These are phyloP conservation scores for Germaria angustata DNA, from an alignment of 2,888 invertebrate species.

Conservation along the genomic window DNA sequence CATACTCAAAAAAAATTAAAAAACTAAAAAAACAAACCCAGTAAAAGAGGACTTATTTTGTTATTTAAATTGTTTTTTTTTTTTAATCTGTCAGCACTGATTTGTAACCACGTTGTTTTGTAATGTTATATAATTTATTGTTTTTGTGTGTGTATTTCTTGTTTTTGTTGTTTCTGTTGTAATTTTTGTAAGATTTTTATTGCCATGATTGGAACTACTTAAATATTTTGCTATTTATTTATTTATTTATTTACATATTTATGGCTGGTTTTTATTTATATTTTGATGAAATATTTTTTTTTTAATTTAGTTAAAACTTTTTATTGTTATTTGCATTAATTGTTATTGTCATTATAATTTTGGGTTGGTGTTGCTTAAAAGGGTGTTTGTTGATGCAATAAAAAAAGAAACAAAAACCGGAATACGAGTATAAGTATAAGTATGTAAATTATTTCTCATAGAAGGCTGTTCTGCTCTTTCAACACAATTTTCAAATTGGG, in stretches of 20 bases:
- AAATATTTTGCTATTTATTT: background rate
- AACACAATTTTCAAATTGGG: background rate
- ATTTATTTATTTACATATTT: background rate
- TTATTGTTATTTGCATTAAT: slow-evolving; percentile 44
- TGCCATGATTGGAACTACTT: background rate
- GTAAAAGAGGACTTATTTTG: background rate
- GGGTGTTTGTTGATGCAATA: background rate
- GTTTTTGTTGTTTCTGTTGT: slow-evolving; percentile 4
- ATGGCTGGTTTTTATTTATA: background rate
- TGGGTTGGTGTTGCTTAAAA: background rate
- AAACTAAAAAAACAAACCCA: background rate
- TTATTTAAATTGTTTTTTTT: background rate
- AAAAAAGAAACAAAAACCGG: background rate
- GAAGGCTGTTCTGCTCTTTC: background rate
- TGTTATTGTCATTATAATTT: slow-evolving; percentile 33
- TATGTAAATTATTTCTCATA: background rate
- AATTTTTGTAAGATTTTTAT: slow-evolving; percentile 37
- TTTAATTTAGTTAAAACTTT: slow-evolving; percentile 2
- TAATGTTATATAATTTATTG: slow-evolving; percentile 59
- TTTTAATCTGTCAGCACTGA: slow-evolving; percentile 4
- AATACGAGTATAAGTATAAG: background rate
- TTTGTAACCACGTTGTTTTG: slow-evolving; percentile 60
- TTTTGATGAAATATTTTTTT: slow-evolving; percentile 29
- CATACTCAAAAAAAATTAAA: background rate
- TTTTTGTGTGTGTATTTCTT: background rate